Conservation (phyloP, 2,888 invertebrate genomes). For the Himalopsyche japonica region DNA sequence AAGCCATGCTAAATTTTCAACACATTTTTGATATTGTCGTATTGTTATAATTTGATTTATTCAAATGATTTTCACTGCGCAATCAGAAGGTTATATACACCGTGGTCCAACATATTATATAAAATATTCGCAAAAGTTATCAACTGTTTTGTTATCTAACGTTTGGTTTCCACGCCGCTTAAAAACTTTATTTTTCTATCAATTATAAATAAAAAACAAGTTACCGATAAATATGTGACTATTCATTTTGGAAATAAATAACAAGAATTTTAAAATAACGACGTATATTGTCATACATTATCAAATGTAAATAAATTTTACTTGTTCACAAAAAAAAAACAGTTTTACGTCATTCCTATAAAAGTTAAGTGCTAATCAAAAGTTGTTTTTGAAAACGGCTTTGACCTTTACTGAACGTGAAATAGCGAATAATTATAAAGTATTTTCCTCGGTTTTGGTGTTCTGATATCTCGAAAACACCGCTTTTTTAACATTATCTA, state of each 20-base stretch:
- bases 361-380: background rate
- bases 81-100: no score
- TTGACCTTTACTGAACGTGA: background rate
- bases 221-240: background rate
- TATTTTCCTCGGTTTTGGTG: background rate
- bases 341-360: background rate
- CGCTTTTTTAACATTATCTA: background rate
- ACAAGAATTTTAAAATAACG: background rate
- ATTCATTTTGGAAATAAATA: background rate
- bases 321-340: background rate
- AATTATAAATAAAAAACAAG: no score
- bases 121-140: no score
- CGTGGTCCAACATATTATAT: no score
- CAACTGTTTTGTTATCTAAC: no score
- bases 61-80: no score
- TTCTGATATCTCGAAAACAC: background rate
- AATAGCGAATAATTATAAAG: background rate
- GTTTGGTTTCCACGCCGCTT: background rate
- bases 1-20: no score
- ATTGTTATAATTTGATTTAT: no score
- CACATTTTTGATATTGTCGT: no score
- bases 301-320: background rate
- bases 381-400: background rate
- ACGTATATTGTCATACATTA: background rate
- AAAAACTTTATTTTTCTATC: background rate